Evolutionary conservation across 2,113 vertebrate genomes (phyloP), one percentile per base, ranked within the genome.

Genomic region (Pagrus major): DNA sequence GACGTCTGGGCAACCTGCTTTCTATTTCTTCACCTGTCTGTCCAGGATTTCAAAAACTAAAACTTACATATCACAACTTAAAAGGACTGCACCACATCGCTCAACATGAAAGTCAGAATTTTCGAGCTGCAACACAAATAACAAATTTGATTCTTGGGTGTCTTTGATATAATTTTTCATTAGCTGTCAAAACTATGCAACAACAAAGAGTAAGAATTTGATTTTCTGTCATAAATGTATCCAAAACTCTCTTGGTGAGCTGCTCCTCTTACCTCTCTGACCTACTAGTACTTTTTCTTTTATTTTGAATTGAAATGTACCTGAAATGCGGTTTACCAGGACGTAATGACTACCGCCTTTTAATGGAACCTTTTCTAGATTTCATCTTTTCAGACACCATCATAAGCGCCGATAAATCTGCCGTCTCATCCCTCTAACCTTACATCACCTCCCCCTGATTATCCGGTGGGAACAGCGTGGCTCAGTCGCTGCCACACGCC

Each of bases 401-500:
- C n/a, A 27, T 47, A 41, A 52, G 60, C 52, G 21, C 20, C 23
- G 6, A 73, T 35, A 82, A 79, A 83, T 81, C 60, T 82, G 75
- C 68, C 6, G 60, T 65, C 72, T 88, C 81, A 78, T 82, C 75
- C 33, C 63, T 67, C 6, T 0, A 23, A 41, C 71, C 78, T 71
- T 23, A 83, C 79, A 31, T 69, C 76, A 78, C 41, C 63, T 21
- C 52, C 31, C 25, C 5, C 2, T 33, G 83, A 86, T 80, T 52
- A 84, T 75, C 67, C 56, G 77, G 16, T 46, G 42, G 47, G 65
- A 61, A 56, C 83, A 65, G 51, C 44, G 51, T 12, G 67, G 80
- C 64, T 66, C 61, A 54, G 64, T 78, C 75, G 11, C 42, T 4
- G 54, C 56, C 54, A 51, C 85, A 80, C 80, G 76, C 73, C 79